A percentile compares a stretch with the other conserved stretches of the same genome.
These are phyloP conservation scores for Mirounga angustirostris DNA, from an alignment of 2,113 vertebrate genomes.

Conservation along the genomic window DNA sequence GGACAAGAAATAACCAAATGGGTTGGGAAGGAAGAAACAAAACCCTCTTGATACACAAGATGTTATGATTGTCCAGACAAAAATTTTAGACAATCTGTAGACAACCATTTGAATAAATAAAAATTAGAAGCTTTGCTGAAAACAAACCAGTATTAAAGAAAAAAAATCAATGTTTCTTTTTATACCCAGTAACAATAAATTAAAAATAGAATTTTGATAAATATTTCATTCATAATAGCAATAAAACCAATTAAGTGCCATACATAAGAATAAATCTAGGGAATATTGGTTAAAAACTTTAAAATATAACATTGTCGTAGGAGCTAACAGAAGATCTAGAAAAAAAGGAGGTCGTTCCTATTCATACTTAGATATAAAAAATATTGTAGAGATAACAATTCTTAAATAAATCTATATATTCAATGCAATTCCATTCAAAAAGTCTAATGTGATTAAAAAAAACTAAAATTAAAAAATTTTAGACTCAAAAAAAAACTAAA, in stretches of 20 bases:
- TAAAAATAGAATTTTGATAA: conserved; percentile 50
- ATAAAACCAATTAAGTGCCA: neutral
- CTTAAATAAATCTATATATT: conserved; percentile 13
- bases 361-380: neutral
- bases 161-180: conserved; percentile 10
- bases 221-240: neutral
- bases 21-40: neutral
- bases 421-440: neutral
- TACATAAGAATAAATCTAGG: neutral
- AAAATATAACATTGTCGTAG: neutral
- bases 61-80: neutral
- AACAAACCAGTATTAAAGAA: neutral
- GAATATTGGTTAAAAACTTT: neutral
- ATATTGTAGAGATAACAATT: neutral
- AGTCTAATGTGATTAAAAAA: neutral
- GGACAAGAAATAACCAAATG: neutral
- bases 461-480: neutral
- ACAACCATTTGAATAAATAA: neutral
- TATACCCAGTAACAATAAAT: neutral
- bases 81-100: conserved; percentile 6
- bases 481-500: neutral
- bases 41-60: neutral
- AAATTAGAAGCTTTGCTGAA: neutral
- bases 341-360: neutral
- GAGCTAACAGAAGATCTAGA: neutral